Base-by-base conservation (phyloP, 2,888 invertebrate genomes). In the Acrobasis consociella region DNA sequence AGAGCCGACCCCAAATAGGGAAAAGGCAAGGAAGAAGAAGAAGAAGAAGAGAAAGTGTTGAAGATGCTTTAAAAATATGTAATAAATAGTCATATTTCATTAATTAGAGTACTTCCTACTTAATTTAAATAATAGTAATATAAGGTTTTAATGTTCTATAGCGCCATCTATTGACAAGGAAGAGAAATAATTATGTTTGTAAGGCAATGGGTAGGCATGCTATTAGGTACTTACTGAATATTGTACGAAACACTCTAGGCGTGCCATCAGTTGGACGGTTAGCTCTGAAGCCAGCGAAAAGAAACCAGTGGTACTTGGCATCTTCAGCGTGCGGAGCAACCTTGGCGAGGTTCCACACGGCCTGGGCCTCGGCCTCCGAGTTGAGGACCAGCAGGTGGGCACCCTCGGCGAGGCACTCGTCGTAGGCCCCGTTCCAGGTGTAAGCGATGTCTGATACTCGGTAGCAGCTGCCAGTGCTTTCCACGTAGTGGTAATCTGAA, bases 151-250 rank as follows among this genome's bases (percentile, higher is more conserved):
- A n/a, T n/a, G n/a, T n/a, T n/a, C n/a, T n/a, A n/a, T n/a, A n/a
- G n/a, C n/a, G n/a, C n/a, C n/a, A n/a, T n/a, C n/a, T n/a, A n/a
- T n/a, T n/a, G n/a, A n/a, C n/a, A n/a, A n/a, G n/a, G n/a, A n/a
- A n/a, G n/a, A n/a, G n/a, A n/a, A n/a, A n/a, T n/a, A n/a, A n/a
- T n/a, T n/a, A n/a, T n/a, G n/a, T n/a, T n/a, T n/a, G n/a, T n/a
- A n/a, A n/a, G n/a, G n/a, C n/a, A n/a, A n/a, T n/a, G n/a, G n/a
- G n/a, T n/a, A n/a, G n/a, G n/a, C n/a, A n/a, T n/a, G n/a, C n/a
- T n/a, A n/a, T n/a, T n/a, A n/a, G n/a, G n/a, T n/a, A 81, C 89
- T 79, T 71, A 89, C 89, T 85, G 16, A 85, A 86, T 46, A 89
- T 73, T n/a, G 89, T 89, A 65, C 72, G 81, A 60, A 86, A 89